Evolutionary conservation across 2,113 vertebrate species (phyloP).

Genomic region (Aphelocoma coerulescens): DNA sequence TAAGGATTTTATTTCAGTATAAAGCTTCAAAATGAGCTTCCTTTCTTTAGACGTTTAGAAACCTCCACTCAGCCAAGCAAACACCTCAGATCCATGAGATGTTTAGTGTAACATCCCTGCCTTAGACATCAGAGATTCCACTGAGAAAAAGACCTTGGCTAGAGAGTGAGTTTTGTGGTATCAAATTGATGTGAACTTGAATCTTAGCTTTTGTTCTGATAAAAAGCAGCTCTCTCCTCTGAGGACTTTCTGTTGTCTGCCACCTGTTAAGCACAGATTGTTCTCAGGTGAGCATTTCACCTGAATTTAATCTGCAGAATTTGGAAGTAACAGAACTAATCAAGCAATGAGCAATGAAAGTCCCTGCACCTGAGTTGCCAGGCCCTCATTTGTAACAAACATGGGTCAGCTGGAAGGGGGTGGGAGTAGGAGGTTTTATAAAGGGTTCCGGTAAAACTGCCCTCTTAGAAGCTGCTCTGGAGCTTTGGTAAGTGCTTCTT

Average conservation of each 20-base stretch:
- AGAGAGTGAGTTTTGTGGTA: neutral
- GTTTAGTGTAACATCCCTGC: neutral
- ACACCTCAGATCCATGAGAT: neutral
- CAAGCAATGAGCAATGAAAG: neutral
- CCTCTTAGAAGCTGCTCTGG: fast-evolving
- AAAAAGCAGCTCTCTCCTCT: neutral
- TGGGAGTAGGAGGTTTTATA: neutral
- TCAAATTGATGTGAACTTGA: neutral
- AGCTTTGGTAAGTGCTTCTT: neutral
- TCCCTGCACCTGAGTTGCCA: neutral
- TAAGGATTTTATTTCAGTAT: neutral
- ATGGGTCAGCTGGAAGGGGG: neutral
- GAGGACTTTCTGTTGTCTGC: neutral
- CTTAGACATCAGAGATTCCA: neutral
- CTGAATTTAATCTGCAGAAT: neutral
- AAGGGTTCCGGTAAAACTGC: neutral
- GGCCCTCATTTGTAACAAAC: neutral
- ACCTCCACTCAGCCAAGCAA: neutral
- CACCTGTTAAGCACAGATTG: neutral
- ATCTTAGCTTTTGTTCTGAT: neutral
- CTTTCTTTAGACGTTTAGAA: neutral
- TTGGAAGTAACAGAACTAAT: neutral
- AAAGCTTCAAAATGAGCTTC: neutral
- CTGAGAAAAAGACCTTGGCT: neutral
- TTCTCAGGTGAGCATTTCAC: neutral